phyloP scores from a whole-genome alignment of 1,140 invertebrate genomes.

The Heliconius himera region DNA sequence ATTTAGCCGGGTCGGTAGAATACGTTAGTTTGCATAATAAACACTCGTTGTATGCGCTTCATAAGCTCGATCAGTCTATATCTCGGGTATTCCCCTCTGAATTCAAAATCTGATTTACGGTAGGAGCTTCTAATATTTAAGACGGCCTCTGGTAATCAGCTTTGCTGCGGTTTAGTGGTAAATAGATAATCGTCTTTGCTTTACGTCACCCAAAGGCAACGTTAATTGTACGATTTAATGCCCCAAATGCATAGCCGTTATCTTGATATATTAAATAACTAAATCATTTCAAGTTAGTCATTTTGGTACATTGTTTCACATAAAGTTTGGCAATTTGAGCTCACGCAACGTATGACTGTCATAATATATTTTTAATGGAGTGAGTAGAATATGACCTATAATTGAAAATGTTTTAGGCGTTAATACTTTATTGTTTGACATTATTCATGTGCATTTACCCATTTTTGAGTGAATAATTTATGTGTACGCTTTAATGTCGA shows the following conservation, averaged over 20 bases:
- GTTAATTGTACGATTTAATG: conserved; percentile 42
- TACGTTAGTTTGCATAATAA: conserved; percentile 45
- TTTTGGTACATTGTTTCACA: conserved; percentile 28
- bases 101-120: conserved; percentile 57
- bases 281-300: conserved; percentile 37
- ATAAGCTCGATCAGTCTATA: conserved; percentile 45
- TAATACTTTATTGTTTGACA: background rate
- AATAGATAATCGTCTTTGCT: conserved; percentile 48
- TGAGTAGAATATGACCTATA: conserved; percentile 11
- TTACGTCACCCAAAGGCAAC: conserved; percentile 44
- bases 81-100: conserved; percentile 45
- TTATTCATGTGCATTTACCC: background rate
- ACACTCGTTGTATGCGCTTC: conserved; percentile 54
- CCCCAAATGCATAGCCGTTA: conserved; percentile 35
- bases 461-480: background rate
- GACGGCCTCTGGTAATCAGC: conserved; percentile 57
- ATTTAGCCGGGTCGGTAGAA: conserved; percentile 28
- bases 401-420: conserved; percentile 15
- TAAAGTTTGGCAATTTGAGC: conserved; percentile 17
- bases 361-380: conserved; percentile 27
- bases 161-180: conserved; percentile 46
- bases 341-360: conserved; percentile 7
- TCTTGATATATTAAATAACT: conserved; percentile 39
- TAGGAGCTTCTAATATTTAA: conserved; percentile 62
- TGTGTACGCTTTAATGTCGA: background rate